Conservation (phyloP, 2,797 vertebrate genomes). For the Siniperca obscura region DNA sequence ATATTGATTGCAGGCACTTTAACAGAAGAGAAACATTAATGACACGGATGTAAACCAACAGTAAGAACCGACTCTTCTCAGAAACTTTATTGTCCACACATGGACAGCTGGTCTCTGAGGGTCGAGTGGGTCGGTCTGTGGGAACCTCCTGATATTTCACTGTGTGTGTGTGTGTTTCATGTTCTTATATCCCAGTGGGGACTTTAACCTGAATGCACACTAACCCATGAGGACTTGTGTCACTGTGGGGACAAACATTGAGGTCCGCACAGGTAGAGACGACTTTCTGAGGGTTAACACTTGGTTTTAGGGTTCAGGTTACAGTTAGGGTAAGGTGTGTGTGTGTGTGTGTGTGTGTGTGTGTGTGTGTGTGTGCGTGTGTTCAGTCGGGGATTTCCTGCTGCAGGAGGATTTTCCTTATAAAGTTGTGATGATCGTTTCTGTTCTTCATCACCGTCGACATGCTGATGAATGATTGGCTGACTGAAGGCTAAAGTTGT, state of each 20-base stretch:
- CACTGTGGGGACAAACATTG: no score
- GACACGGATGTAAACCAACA: background rate
- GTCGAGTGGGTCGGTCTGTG: slow-evolving; percentile 41
- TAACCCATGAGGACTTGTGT: no score
- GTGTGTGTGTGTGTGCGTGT: no score
- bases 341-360: background rate
- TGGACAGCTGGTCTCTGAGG: slow-evolving; percentile 34
- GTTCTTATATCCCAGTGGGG: no score
- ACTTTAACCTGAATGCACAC: no score
- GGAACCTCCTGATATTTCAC: slow-evolving; percentile 50
- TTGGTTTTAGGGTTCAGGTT: no score
- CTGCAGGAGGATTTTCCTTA: slow-evolving; percentile 38
- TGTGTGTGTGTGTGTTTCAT: slow-evolving; percentile 3
- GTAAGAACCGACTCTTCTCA: background rate
- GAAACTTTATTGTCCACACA: slow-evolving; percentile 43
- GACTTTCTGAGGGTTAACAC: no score
- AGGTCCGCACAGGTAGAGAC: no score
- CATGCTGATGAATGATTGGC: background rate
- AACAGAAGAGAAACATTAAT: background rate
- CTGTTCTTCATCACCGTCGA: background rate
- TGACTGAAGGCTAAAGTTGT: background rate
- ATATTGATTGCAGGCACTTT: background rate
- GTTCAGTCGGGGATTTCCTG: slow-evolving; percentile 42
- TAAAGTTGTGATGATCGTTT: slow-evolving; percentile 25
- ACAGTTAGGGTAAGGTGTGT: no score